Base-by-base conservation (phyloP, 2,888 invertebrate species). In the Ganaspis brasiliensis region DNA sequence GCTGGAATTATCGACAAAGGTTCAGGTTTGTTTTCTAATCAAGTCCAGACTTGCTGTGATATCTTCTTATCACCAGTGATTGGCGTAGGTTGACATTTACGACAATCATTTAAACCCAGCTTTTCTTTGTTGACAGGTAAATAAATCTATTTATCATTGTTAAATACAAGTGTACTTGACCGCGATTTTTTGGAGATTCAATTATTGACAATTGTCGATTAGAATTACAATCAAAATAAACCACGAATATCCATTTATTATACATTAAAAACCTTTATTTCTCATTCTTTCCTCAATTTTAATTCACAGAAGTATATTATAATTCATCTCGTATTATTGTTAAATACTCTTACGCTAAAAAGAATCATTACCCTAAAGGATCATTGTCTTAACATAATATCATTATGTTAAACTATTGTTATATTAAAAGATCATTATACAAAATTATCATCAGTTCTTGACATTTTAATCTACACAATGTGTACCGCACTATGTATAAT, bases 1-100 rank as follows among this genome's bases (percentile, higher is more conserved):
- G 78, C 67, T 79, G 61, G 86, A 87, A 87, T 88, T 82, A 74
- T 79, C 82, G 80, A 77, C 82, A 52, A 78, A 78, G 79, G 80
- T 81, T 73, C 82, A 81, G 79, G 80, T 81, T 85, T 74, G 67
- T 56, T 77, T 78, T 14, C 3, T 67, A 67, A 49, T 63, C n/a
- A 67, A 67, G 67, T 67, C 75, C 79, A 84, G 83, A 82, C 81
- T 83, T 74, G 71, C 71, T 74, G 52, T 74, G 81, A 79, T 79
- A 81, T 72, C 9, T 52, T 73, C 78, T 72, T 84, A 84, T 83
- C 85, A 73, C 70, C 52, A 9, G 16, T 35, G 63, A 52, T 72
- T 63, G 24, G 19, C 40, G 21, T 21, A 21, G 40, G 24, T 24
- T 67, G 45, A 67, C 26, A n/a, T n/a, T 67, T 40, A 45, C 37